These are phyloP conservation scores for Linyphia triangularis DNA, from an alignment of 2,888 invertebrate species.

Conservation along the genomic window DNA sequence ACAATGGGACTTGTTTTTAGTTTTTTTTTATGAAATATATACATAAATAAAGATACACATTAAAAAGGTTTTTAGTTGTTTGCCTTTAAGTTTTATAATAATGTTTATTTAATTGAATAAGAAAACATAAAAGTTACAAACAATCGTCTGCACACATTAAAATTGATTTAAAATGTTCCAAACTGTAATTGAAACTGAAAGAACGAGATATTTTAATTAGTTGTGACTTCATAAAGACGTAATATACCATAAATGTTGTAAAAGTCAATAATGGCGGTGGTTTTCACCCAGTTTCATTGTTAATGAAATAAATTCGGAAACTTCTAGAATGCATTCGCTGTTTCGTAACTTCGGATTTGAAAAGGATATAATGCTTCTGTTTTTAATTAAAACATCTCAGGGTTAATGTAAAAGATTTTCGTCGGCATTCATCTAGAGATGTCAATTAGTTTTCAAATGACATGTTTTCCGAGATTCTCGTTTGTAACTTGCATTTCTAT, in stretches of 20 bases:
- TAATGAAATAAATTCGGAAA: slow-evolving; percentile 24
- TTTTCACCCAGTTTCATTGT: slow-evolving; percentile 42
- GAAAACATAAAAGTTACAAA: no score
- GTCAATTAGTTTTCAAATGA: neutral
- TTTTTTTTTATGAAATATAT: no score
- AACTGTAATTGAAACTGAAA: slow-evolving; percentile 29
- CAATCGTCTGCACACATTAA: no score
- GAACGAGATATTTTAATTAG: slow-evolving; percentile 22
- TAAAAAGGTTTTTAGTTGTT: no score
- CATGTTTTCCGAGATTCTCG: neutral
- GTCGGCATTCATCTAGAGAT: no score
- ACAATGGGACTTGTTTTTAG: neutral
- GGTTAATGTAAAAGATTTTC: neutral
- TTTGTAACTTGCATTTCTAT: neutral
- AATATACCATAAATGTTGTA: slow-evolving; percentile 31
- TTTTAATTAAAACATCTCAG: slow-evolving; percentile 32
- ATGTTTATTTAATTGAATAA: no score
- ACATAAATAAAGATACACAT: no score
- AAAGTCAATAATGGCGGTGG: slow-evolving; percentile 46
- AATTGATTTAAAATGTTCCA: no score
- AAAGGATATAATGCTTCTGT: neutral
- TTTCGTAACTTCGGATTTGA: slow-evolving; percentile 5
- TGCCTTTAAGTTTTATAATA: no score
- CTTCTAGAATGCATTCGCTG: neutral
- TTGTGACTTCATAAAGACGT: slow-evolving; percentile 33